These are phyloP conservation scores for Pseudolaguvia tuberculata DNA, from an alignment of 2,113 vertebrate species.

Conservation along the genomic window DNA sequence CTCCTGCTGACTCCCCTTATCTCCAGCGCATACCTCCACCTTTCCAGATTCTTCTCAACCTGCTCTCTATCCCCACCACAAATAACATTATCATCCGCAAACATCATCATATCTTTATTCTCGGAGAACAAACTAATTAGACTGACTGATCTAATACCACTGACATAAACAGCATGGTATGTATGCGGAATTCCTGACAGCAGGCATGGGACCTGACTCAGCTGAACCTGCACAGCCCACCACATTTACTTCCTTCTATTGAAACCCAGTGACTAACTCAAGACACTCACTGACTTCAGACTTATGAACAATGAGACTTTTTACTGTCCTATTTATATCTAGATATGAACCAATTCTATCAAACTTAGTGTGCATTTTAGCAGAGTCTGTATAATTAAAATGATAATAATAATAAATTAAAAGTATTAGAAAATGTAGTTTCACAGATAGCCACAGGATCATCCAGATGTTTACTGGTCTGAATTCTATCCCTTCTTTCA, in stretches of 20 bases:
- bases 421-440: neutral
- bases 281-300: constrained; percentile 15
- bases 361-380: no score
- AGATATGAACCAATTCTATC: neutral
- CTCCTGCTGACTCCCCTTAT: no score
- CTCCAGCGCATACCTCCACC: no score
- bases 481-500: neutral
- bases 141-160: constrained; percentile 23
- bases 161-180: constrained; percentile 25
- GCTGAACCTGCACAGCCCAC: constrained; percentile 5
- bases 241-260: constrained; percentile 35
- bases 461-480: neutral
- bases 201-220: constrained; percentile 9
- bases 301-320: neutral
- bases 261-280: constrained; percentile 25
- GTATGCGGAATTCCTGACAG: constrained; percentile 22
- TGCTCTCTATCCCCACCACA: no score
- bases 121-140: neutral
- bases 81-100: no score
- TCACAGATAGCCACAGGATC: neutral
- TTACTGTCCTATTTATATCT: no score
- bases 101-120: neutral
- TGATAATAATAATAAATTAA: neutral
- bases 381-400: no score
- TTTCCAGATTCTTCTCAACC: no score